Evolutionary conservation across 1,140 invertebrate genomes (phyloP).

Genomic region (Manduca sexta): DNA sequence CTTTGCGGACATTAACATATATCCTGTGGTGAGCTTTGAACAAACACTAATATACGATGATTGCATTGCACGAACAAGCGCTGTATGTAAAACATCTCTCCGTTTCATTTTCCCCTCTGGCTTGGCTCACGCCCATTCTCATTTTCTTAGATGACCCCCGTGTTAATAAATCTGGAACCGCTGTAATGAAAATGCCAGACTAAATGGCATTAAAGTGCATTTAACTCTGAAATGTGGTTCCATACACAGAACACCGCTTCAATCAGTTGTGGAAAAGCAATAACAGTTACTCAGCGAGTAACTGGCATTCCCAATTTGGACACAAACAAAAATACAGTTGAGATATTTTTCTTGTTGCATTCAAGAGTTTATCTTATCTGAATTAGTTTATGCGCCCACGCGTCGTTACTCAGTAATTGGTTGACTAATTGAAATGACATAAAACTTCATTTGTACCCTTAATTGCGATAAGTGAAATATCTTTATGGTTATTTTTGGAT

Average conservation of each 20-base stretch:
- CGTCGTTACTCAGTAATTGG: slow-evolving; percentile 16
- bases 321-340: neutral
- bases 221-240: slow-evolving; percentile 2
- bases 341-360: neutral
- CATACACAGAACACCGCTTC: neutral
- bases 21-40: no score
- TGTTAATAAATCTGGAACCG: slow-evolving; percentile 40
- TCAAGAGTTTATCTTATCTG: slow-evolving; percentile 11
- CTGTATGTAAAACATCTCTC: no score
- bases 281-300: neutral
- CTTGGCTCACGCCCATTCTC: slow-evolving; percentile 39
- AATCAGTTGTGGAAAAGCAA: neutral
- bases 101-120: slow-evolving; percentile 3
- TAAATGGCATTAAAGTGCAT: slow-evolving; percentile 22
- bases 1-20: no score
- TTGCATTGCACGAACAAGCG: no score
- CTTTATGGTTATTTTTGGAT: slow-evolving; percentile 5
- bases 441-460: slow-evolving; percentile 9
- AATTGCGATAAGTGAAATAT: slow-evolving; percentile 13
- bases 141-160: slow-evolving; percentile 52
- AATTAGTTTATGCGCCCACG: slow-evolving; percentile 8
- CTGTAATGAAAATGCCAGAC: slow-evolving; percentile 45
- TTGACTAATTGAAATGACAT: slow-evolving; percentile 16
- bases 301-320: neutral
- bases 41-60: no score